Evolutionary conservation across 2,113 vertebrate genomes (phyloP).

Genomic region (Noturus placidus): DNA sequence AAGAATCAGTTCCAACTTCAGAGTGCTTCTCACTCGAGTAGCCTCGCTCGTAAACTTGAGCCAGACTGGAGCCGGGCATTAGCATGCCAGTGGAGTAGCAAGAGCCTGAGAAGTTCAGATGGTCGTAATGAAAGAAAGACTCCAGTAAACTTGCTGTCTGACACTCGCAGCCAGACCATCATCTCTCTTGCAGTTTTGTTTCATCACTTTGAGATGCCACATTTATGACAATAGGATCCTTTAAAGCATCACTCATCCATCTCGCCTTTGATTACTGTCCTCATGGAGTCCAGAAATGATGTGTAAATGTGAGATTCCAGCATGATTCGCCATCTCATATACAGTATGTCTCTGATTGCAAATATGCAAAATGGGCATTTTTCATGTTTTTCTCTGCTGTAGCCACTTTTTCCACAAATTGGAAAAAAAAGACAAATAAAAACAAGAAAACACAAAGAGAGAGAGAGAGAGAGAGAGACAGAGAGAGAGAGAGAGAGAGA

Average conservation of each 20-base stretch:
- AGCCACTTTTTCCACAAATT: neutral
- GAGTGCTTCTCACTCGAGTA: neutral
- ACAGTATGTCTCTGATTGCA: slow-evolving; percentile 28
- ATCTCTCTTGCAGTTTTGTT: slow-evolving; percentile 29
- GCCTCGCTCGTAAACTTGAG: neutral
- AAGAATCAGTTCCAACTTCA: slow-evolving; percentile 23
- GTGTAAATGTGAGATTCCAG: slow-evolving; percentile 27
- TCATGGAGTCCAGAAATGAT: slow-evolving; percentile 38
- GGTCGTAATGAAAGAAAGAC: slow-evolving; percentile 65
- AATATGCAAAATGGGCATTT: slow-evolving; percentile 8
- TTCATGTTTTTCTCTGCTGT: neutral
- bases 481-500: neutral
- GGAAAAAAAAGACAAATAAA: neutral
- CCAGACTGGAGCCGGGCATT: slow-evolving; percentile 7
- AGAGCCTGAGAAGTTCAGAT: slow-evolving; percentile 56
- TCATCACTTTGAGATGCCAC: slow-evolving; percentile 32
- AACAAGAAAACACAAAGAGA: neutral
- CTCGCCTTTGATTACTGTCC: slow-evolving; percentile 55
- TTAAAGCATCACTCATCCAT: slow-evolving; percentile 57
- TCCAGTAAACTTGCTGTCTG: slow-evolving; percentile 61
- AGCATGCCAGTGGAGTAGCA: slow-evolving; percentile 47
- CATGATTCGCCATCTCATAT: slow-evolving; percentile 21
- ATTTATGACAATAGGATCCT: slow-evolving; percentile 51
- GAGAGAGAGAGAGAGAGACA: neutral
- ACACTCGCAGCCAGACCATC: slow-evolving; percentile 49